Conservation (phyloP, 2,113 vertebrate species). For the Amia ocellicauda region DNA sequence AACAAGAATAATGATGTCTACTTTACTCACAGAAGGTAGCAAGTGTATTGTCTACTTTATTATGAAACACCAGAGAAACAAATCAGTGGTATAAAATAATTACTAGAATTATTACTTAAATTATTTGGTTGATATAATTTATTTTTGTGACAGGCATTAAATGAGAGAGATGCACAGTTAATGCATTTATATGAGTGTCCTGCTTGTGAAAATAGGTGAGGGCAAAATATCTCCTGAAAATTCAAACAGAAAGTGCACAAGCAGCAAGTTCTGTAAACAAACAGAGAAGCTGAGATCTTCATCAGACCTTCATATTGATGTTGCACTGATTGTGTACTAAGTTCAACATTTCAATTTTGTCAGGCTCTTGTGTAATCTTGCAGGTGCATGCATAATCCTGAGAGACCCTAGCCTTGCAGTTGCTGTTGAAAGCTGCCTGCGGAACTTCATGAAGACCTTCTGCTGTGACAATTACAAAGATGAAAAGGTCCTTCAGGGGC, state of each 20-base stretch:
- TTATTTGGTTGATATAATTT: not conserved
- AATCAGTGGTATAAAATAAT: constrained; percentile 76
- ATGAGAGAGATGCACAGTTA: constrained; percentile 60
- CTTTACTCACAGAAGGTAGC: no score
- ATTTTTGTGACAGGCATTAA: not conserved
- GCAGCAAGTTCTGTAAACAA: constrained; percentile 69
- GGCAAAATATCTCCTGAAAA: constrained; percentile 77
- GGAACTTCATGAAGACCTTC: constrained; percentile 73
- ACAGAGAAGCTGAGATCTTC: constrained; percentile 70
- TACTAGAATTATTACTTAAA: constrained; percentile 8
- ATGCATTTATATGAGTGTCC: constrained; percentile 72
- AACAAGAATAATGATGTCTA: constrained; percentile 55
- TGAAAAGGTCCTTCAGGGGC: constrained; percentile 71
- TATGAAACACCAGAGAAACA: no score
- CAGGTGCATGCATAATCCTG: constrained; percentile 81
- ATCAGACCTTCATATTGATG: no score
- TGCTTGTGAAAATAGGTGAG: constrained; percentile 69
- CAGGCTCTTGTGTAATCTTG: constrained; percentile 56
- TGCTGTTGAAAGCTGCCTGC: constrained; percentile 84
- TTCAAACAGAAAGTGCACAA: constrained; percentile 68
- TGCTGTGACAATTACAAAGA: constrained; percentile 86
- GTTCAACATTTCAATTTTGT: no score
- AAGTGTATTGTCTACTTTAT: no score
- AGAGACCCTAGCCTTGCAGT: constrained; percentile 80
- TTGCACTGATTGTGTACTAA: no score